Percentiles rank a stretch among this genome's conserved stretches.
These are phyloP conservation scores for Heliconius erato DNA, from an alignment of 2,888 invertebrate genomes.

Conservation along the genomic window DNA sequence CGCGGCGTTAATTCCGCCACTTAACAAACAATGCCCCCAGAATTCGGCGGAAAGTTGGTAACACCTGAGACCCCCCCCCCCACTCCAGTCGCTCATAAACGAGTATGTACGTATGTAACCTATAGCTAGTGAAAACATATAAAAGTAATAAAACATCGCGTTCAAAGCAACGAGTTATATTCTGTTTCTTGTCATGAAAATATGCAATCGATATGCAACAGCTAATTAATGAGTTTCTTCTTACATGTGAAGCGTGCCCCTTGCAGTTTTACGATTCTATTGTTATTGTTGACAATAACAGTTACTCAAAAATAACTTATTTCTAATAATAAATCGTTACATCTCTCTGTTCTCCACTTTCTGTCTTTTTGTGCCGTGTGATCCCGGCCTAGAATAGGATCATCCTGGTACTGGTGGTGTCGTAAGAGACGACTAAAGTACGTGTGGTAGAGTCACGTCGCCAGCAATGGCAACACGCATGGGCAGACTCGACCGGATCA, in stretches of 20 bases:
- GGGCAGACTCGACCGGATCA: too few species aligned
- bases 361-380: background rate
- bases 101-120: background rate
- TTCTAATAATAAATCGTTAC: background rate
- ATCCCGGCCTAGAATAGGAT: too few species aligned
- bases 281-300: background rate
- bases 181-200: conserved; percentile 24
- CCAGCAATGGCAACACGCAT: too few species aligned
- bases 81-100: too few species aligned
- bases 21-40: too few species aligned
- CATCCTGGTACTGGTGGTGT: too few species aligned
- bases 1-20: too few species aligned
- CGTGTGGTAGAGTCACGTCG: too few species aligned
- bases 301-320: background rate
- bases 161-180: background rate
- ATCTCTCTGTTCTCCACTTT: background rate
- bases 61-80: background rate
- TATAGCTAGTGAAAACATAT: conserved; percentile 13
- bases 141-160: conserved; percentile 19
- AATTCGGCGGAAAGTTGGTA: too few species aligned
- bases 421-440: too few species aligned
- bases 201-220: conserved; percentile 34
- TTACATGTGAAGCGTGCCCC: background rate
- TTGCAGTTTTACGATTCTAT: conserved; percentile 5
- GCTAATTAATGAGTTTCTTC: conserved; percentile 19